Evolutionary conservation across 2,888 invertebrate species (phyloP).

Genomic region (Agrotis exclamationis): DNA sequence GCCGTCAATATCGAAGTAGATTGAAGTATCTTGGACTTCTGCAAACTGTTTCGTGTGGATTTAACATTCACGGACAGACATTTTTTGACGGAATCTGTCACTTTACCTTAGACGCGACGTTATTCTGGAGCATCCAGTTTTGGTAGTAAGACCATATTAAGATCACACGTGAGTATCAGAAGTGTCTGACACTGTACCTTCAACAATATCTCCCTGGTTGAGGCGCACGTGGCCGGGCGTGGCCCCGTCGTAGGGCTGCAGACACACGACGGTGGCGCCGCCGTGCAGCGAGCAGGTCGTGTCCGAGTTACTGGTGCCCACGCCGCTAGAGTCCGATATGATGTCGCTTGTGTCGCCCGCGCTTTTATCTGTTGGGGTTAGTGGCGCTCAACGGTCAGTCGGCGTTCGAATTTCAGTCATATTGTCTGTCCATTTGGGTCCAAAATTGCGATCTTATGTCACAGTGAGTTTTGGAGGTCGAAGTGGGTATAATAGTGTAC

Average conservation of each 20-base stretch:
- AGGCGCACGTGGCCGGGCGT: slow-evolving; percentile 95
- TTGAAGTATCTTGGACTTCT: background rate
- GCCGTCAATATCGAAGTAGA: no score
- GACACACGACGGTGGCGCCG: slow-evolving; percentile 95
- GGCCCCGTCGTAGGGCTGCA: slow-evolving; percentile 94
- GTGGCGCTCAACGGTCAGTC: slow-evolving; percentile 71
- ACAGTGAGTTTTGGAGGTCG: slow-evolving; percentile 18
- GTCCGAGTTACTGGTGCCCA: slow-evolving; percentile 97
- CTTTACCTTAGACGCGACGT: background rate
- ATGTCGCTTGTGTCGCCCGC: slow-evolving; percentile 97
- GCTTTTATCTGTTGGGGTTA: slow-evolving; percentile 95
- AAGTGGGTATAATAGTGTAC: slow-evolving; percentile 20
- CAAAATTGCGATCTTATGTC: slow-evolving; percentile 12
- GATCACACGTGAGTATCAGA: background rate
- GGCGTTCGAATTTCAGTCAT: slow-evolving; percentile 27
- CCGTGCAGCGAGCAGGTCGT: slow-evolving; percentile 95
- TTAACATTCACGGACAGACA: no score
- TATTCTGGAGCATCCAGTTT: background rate
- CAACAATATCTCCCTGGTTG: slow-evolving; percentile 97
- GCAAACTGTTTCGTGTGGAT: background rate
- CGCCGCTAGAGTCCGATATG: slow-evolving; percentile 97
- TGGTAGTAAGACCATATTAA: background rate
- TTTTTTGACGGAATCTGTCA: background rate
- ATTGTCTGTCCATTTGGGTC: slow-evolving; percentile 13
- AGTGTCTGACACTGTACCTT: slow-evolving; percentile 91